Conservation (phyloP, 1,140 invertebrate species). For the Muscidifurax raptorellus region DNA sequence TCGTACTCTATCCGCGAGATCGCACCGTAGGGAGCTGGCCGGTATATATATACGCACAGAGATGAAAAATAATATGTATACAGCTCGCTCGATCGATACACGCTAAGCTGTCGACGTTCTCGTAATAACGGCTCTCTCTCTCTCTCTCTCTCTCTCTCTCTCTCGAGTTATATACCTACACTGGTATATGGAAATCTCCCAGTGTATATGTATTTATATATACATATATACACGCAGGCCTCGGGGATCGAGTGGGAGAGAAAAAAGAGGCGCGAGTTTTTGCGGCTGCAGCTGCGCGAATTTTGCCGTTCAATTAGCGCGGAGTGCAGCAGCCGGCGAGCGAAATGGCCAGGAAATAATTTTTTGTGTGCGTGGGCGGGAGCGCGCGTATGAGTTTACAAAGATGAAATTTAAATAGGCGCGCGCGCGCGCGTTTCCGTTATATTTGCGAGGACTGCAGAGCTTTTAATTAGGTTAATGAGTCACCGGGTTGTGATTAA, state of each 20-base stretch:
- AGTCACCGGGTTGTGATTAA: conserved; percentile 7
- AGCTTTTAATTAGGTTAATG: conserved; percentile 29
- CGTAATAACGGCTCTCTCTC: not conserved
- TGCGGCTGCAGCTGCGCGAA: not conserved
- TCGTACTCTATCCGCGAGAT: not conserved
- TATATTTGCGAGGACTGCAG: not conserved
- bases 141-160: too few species aligned
- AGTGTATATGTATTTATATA: not conserved
- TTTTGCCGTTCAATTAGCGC: conserved; percentile 16
- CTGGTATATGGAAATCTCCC: not conserved
- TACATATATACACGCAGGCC: not conserved
- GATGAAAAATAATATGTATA: not conserved
- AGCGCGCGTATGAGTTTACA: not conserved
- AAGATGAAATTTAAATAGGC: not conserved
- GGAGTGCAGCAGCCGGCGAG: not conserved
- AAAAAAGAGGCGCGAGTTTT: not conserved
- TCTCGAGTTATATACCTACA: too few species aligned
- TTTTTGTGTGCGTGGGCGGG: not conserved
- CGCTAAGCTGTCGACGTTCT: too few species aligned
- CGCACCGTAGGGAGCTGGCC: not conserved
- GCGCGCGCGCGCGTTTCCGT: not conserved
- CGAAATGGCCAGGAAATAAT: not conserved
- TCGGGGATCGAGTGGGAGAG: conserved; percentile 20
- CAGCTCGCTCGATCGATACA: not conserved
- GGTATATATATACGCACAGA: not conserved